phyloP scores from a whole-genome alignment of 2,113 vertebrate genomes.

The Dunckerocampus dactyliophorus region DNA sequence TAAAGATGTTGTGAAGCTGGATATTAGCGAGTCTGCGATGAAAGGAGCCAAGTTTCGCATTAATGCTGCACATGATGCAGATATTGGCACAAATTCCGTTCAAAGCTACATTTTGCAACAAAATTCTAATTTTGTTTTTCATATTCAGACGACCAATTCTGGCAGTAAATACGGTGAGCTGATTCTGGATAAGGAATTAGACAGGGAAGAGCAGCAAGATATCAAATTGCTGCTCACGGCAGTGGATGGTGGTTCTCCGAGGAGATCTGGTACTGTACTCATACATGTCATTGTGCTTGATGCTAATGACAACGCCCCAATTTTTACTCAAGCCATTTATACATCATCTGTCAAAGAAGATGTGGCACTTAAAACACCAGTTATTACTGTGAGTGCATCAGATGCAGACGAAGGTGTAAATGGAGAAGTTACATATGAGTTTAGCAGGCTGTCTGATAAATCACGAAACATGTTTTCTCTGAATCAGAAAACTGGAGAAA shows the following conservation, averaged over 20 bases:
- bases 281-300: slow-evolving; percentile 44
- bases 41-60: slow-evolving; percentile 64
- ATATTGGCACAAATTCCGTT: slow-evolving; percentile 71
- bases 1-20: slow-evolving; percentile 49
- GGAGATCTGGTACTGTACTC: slow-evolving; percentile 13
- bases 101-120: slow-evolving; percentile 63
- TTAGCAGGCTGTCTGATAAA: slow-evolving; percentile 40
- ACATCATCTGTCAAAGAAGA: slow-evolving; percentile 56
- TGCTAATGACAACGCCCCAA: slow-evolving; percentile 66
- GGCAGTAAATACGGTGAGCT: slow-evolving; percentile 61
- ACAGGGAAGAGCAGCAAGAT: slow-evolving; percentile 38
- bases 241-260: slow-evolving; percentile 62
- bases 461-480: slow-evolving; percentile 23
- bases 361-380: slow-evolving; percentile 31
- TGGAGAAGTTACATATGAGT: slow-evolving; percentile 48
- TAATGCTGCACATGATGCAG: slow-evolving; percentile 67
- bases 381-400: slow-evolving; percentile 72
- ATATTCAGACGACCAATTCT: slow-evolving; percentile 34
- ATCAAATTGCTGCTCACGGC: slow-evolving; percentile 52
- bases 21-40: slow-evolving; percentile 54
- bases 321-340: slow-evolving; percentile 61
- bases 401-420: slow-evolving; percentile 67
- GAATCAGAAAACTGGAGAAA: slow-evolving; percentile 35
- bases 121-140: slow-evolving; percentile 64
- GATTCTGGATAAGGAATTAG: slow-evolving; percentile 52